Evolutionary conservation across 2,888 invertebrate genomes (phyloP).

Genomic region (Acrobasis consociella): DNA sequence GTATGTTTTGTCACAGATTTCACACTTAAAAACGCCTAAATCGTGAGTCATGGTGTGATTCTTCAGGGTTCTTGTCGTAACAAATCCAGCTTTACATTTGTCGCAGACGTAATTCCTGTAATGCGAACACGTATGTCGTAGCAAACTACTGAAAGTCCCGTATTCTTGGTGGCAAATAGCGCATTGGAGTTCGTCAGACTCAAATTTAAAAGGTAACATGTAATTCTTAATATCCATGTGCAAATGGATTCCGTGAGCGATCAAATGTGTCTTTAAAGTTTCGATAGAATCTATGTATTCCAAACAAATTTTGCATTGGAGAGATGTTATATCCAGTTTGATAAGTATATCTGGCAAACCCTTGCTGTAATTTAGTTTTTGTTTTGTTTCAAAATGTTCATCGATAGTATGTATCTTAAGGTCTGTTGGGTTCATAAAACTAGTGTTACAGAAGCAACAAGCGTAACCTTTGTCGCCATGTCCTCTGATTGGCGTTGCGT

Average conservation of each 20-base stretch:
- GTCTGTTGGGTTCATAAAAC: slow-evolving; percentile 38
- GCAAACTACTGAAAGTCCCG: slow-evolving; percentile 47
- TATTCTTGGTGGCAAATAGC: slow-evolving; percentile 48
- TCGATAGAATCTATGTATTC: slow-evolving; percentile 38
- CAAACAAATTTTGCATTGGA: slow-evolving; percentile 40
- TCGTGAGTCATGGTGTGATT: slow-evolving; percentile 33
- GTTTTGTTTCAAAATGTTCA: slow-evolving; percentile 27
- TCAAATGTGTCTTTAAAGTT: slow-evolving; percentile 44
- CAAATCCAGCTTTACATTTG: slow-evolving; percentile 56
- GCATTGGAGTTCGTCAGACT: slow-evolving; percentile 44
- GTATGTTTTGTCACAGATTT: slow-evolving; percentile 54
- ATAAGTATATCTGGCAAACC: neutral
- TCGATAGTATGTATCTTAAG: slow-evolving; percentile 45
- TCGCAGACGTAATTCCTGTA: slow-evolving; percentile 63
- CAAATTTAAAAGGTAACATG: slow-evolving; percentile 58
- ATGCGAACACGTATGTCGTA: slow-evolving; percentile 56
- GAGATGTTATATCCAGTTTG: slow-evolving; percentile 20
- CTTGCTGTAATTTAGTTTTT: neutral
- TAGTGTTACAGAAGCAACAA: slow-evolving; percentile 43
- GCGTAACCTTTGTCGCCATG: slow-evolving; percentile 39
- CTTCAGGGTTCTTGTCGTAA: slow-evolving; percentile 27
- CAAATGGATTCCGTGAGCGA: slow-evolving; percentile 41
- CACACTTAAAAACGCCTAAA: slow-evolving; percentile 40
- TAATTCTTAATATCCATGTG: slow-evolving; percentile 47
- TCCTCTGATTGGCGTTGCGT: slow-evolving; percentile 47